These are phyloP conservation scores for Anhinga rufa DNA, from an alignment of 2,113 vertebrate genomes.

Conservation along the genomic window DNA sequence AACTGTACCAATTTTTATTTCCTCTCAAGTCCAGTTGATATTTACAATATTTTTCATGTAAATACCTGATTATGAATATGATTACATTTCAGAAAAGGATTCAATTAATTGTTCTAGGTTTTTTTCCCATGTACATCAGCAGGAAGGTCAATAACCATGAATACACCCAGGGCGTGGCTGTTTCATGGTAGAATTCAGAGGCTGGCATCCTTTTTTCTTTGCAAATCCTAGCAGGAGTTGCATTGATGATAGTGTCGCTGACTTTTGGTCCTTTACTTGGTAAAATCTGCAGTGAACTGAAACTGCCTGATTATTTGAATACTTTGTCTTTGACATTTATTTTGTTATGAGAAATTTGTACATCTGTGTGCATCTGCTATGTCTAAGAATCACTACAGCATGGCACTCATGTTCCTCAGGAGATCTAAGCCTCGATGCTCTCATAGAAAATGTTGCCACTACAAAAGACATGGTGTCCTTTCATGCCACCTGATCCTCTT, in stretches of 20 bases:
- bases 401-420: background rate
- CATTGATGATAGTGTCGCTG: background rate
- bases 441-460: background rate
- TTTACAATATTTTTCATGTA: constrained; percentile 4
- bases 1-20: background rate
- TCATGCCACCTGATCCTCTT: background rate
- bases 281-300: background rate
- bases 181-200: background rate
- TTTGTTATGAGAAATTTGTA: background rate
- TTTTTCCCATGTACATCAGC: background rate
- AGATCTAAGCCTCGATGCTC: background rate
- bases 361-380: background rate
- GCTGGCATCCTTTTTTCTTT: background rate
- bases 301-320: background rate
- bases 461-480: background rate
- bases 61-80: background rate
- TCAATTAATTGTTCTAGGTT: background rate
- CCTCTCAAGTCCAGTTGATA: background rate
- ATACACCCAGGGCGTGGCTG: background rate
- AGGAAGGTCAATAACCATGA: background rate
- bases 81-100: background rate
- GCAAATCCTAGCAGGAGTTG: background rate
- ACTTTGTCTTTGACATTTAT: background rate
- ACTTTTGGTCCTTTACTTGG: background rate
- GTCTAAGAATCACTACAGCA: background rate